Evolutionary conservation across 2,888 invertebrate species (phyloP).

Genomic region (Mechanitis mazaeus): DNA sequence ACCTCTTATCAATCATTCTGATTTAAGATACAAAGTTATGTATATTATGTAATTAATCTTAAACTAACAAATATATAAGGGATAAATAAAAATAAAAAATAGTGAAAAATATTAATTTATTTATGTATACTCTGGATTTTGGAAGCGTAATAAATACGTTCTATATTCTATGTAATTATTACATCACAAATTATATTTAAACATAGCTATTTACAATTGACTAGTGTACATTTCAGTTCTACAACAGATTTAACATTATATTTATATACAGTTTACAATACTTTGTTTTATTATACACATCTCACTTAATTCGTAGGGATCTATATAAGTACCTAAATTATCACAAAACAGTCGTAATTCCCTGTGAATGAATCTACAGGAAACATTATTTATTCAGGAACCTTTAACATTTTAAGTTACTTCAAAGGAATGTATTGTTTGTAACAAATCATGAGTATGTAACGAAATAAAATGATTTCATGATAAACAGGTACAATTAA

Average conservation of each 20-base stretch:
- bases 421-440: constrained; percentile 51
- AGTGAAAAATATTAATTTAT: constrained; percentile 74
- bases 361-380: constrained; percentile 33
- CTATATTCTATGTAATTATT: constrained; percentile 69
- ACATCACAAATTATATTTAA: constrained; percentile 71
- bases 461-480: constrained; percentile 16
- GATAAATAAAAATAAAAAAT: constrained; percentile 51
- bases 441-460: constrained; percentile 27
- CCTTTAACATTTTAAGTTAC: constrained; percentile 48
- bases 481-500: constrained; percentile 43
- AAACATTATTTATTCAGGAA: constrained; percentile 54
- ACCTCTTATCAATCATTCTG: constrained; percentile 57
- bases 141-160: constrained; percentile 77
- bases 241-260: constrained; percentile 51
- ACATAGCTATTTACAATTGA: constrained; percentile 72
- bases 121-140: constrained; percentile 72
- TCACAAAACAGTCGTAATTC: constrained; percentile 58
- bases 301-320: constrained; percentile 48
- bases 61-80: constrained; percentile 8
- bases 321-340: constrained; percentile 68
- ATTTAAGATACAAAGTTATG: constrained; percentile 47
- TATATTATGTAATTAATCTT: constrained; percentile 21
- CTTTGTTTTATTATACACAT: constrained; percentile 36
- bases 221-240: constrained; percentile 77
- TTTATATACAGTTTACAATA: constrained; percentile 50